These are phyloP conservation scores for Bombus terrestris DNA, from an alignment of 1,140 invertebrate genomes.

Conservation along the genomic window DNA sequence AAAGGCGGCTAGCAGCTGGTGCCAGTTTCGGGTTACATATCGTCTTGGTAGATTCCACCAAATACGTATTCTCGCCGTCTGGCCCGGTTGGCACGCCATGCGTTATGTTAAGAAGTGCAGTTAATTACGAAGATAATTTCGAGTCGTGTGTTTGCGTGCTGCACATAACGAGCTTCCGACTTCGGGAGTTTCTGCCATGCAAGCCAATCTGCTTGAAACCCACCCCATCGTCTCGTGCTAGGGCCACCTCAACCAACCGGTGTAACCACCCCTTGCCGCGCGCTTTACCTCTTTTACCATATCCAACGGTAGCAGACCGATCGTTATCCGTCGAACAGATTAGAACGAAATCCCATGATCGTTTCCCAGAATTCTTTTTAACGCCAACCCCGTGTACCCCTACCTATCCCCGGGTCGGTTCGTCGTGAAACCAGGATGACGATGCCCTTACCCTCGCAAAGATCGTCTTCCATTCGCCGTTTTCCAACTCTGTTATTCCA, in stretches of 20 bases:
- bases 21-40: conserved; percentile 80
- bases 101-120: conserved; percentile 83
- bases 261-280: conserved; percentile 1
- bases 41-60: conserved; percentile 77
- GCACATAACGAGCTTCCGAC: conserved; percentile 81
- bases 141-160: conserved; percentile 81
- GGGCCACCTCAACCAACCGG: conserved; percentile 4
- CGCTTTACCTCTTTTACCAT: conserved; percentile 41
- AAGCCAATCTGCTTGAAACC: conserved; percentile 75
- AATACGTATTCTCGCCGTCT: conserved; percentile 78
- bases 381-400: not conserved
- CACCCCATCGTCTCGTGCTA: conserved; percentile 25
- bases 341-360: conserved; percentile 59
- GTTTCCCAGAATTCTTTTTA: conserved; percentile 38
- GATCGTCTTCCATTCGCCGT: not conserved
- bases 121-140: conserved; percentile 84
- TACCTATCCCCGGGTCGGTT: not conserved
- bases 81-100: conserved; percentile 81
- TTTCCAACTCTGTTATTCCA: not conserved
- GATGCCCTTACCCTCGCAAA: not conserved
- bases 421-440: not conserved
- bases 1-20: conserved; percentile 74
- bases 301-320: conserved; percentile 46
- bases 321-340: conserved; percentile 64
- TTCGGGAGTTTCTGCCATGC: conserved; percentile 74